Percentiles rank a stretch among this genome's conserved stretches.
phyloP scores from a whole-genome alignment of 2,113 vertebrate species.

The Laticauda colubrina region DNA sequence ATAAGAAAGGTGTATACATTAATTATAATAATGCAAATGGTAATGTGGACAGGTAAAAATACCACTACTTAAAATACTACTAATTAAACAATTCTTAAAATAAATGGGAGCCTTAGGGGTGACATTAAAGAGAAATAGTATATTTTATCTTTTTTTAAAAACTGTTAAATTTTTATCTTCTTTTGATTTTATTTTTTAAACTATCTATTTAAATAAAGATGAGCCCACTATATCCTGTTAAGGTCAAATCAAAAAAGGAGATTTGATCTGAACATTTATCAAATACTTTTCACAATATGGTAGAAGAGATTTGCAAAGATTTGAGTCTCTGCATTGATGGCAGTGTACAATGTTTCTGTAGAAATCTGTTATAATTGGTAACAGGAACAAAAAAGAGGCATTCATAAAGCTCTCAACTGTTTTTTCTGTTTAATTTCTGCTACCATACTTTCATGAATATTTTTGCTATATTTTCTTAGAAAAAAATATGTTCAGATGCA shows the following conservation, averaged over 20 bases:
- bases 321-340: neutral
- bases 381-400: neutral
- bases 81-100: neutral
- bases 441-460: neutral
- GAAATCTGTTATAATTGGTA: neutral
- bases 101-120: neutral
- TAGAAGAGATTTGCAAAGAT: neutral
- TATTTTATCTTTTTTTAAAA: neutral
- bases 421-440: neutral
- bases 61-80: neutral
- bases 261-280: neutral
- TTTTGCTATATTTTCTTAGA: neutral
- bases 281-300: neutral
- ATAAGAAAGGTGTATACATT: neutral
- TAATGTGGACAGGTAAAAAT: neutral
- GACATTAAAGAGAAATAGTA: neutral
- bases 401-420: neutral
- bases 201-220: neutral
- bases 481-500: neutral
- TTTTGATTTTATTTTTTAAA: neutral
- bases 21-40: neutral
- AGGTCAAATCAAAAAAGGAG: neutral
- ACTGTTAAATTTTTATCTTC: neutral
- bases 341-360: neutral
- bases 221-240: neutral